phyloP scores from a whole-genome alignment of 2,797 vertebrate genomes.

The Enteromius treurensis region DNA sequence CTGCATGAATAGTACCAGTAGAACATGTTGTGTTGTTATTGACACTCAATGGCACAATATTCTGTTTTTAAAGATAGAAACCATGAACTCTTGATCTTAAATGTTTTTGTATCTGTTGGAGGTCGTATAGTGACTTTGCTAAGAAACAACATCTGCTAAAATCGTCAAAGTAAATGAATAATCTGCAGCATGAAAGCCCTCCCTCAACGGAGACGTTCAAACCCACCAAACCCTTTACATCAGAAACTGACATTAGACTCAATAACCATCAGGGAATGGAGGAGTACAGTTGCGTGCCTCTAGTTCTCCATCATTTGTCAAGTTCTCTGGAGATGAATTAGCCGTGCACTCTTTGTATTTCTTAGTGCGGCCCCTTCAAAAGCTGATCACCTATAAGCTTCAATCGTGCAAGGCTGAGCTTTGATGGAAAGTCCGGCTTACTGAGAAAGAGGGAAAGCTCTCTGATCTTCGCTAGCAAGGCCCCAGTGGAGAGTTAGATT shows the following conservation, averaged over 20 bases:
- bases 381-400: slow-evolving; percentile 30
- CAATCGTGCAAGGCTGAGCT: slow-evolving; percentile 29
- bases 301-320: slow-evolving; percentile 44
- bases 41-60: not conserved
- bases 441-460: slow-evolving; percentile 62
- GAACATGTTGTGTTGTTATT: not conserved
- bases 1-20: slow-evolving; percentile 9
- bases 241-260: slow-evolving; percentile 31
- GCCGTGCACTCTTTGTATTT: slow-evolving; percentile 68
- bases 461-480: slow-evolving; percentile 72
- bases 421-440: slow-evolving; percentile 65
- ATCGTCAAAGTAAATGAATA: slow-evolving; percentile 19
- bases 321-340: slow-evolving; percentile 71
- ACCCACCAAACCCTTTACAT: slow-evolving; percentile 18
- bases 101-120: not conserved
- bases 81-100: slow-evolving; percentile 1
- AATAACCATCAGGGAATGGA: not conserved
- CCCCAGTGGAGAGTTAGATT: slow-evolving; percentile 67
- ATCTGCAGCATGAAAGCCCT: slow-evolving; percentile 17
- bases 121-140: slow-evolving; percentile 12
- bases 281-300: not conserved
- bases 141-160: slow-evolving; percentile 38
- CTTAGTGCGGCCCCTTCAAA: slow-evolving; percentile 63
- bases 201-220: slow-evolving; percentile 26
- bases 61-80: not conserved